Percentiles rank a stretch among this genome's conserved stretches.
These are phyloP conservation scores for Tetrax tetrax DNA, from an alignment of 2,113 vertebrate genomes.

Conservation along the genomic window DNA sequence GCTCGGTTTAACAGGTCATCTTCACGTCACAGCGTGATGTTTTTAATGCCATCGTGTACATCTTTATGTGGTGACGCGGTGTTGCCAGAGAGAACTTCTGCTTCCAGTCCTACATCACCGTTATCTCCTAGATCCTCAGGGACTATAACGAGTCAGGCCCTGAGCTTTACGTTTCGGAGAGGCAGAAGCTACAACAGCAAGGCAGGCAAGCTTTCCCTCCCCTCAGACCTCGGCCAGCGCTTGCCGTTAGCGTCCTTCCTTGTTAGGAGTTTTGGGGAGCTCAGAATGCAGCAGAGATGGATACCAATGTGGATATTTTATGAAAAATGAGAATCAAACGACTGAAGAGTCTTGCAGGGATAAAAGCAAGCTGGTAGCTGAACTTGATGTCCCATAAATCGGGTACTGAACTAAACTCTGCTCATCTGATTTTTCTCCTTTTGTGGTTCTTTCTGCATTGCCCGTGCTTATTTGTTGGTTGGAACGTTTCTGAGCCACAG, in stretches of 20 bases:
- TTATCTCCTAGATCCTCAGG: neutral
- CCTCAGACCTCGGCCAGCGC: neutral
- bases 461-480: neutral
- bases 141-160: neutral
- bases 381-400: neutral
- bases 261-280: neutral
- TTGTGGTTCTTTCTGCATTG: neutral
- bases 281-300: neutral
- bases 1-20: neutral
- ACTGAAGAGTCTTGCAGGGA: neutral
- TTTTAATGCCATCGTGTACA: rapidly evolving
- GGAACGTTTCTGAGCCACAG: neutral
- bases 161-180: neutral
- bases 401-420: neutral
- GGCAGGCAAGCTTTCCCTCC: neutral
- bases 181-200: neutral
- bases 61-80: rapidly evolving
- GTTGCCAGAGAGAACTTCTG: neutral
- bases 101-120: neutral
- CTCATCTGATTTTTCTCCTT: neutral
- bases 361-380: neutral
- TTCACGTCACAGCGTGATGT: rapidly evolving
- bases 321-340: neutral
- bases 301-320: neutral
- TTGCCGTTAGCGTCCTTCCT: neutral